Conservation (phyloP, 2,888 invertebrate genomes). For the Drosophila stalkeri region DNA sequence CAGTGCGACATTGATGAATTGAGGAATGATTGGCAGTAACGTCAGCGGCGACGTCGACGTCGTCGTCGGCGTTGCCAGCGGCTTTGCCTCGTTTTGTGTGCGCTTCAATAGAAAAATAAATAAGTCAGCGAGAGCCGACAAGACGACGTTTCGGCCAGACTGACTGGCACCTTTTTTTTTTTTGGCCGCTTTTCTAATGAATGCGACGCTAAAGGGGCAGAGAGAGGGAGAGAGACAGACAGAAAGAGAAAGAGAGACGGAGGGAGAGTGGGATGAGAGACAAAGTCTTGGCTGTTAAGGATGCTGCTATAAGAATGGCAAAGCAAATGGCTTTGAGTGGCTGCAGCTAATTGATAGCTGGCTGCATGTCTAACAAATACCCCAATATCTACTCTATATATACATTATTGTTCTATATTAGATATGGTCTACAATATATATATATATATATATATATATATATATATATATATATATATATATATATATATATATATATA, state of each 20-base stretch:
- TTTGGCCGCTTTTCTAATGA: constrained; percentile 46
- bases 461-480: not conserved
- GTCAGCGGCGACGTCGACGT: not conserved
- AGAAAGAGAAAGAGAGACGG: not conserved
- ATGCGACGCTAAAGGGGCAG: constrained; percentile 19
- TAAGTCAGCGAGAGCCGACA: constrained; percentile 63
- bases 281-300: constrained; percentile 18
- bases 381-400: constrained; percentile 1
- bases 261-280: not conserved
- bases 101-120: constrained; percentile 77
- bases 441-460: not conserved
- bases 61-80: constrained; percentile 8
- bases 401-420: not conserved
- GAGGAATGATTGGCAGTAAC: constrained; percentile 75
- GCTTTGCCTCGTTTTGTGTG: constrained; percentile 48
- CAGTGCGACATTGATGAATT: constrained; percentile 77
- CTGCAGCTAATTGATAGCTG: constrained; percentile 66
- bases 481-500: not conserved
- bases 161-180: constrained; percentile 82
- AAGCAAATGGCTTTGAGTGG: constrained; percentile 37
- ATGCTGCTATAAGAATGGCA: constrained; percentile 34
- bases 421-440: not conserved
- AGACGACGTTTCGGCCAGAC: constrained; percentile 71
- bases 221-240: not conserved
- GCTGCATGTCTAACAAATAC: constrained; percentile 11